Base-by-base conservation (phyloP, 2,113 vertebrate genomes). In the Triplophysa dalaica region DNA sequence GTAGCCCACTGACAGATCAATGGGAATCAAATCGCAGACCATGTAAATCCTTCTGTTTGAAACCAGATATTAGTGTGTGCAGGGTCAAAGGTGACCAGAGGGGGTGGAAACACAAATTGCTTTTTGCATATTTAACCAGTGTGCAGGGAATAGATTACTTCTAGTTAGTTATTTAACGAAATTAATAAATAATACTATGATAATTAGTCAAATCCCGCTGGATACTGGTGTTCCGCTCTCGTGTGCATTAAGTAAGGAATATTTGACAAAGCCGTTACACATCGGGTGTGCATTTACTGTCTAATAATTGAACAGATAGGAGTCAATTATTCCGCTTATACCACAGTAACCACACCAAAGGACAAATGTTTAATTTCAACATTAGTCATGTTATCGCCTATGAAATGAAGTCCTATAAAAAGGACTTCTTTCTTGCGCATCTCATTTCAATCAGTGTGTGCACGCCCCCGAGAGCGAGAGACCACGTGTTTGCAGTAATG, bases 111-210 rank as follows among this genome's bases (percentile, higher is more conserved):
- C 14, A 56, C 14, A 75, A 21, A 69, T 26, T 56, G 48, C 45
- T 38, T 78, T 67, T 78, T 67, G 54, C 58, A 65, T 81, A 80
- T 82, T 80, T 75, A 62, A 62, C 38, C 78, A 54, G 70, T 78
- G 77, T 54, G 33, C 66, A 21, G 75, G 70, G 75, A 81, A 45
- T 82, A 4, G 43, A 54, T 58, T 54, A 64, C 48, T 69, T 33
- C 17, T 8, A 19, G 61, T 26, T 22, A 56, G 61, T 58, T 33
- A 67, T 79, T 79, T 77, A 54, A 62, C 66, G 58, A 62, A 48
- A 80, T 85, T 84, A 77, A 62, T 75, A 54, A 72, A 72, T 84
- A 60, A 84, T 84, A 64, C 22, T 22, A 41, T 41, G 8, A 56
- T 81, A 77, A 38, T 38, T 62, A 79, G 52, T 21, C 50, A 52